Base-by-base conservation (phyloP, 2,113 vertebrate genomes). In the Equus przewalskii region DNA sequence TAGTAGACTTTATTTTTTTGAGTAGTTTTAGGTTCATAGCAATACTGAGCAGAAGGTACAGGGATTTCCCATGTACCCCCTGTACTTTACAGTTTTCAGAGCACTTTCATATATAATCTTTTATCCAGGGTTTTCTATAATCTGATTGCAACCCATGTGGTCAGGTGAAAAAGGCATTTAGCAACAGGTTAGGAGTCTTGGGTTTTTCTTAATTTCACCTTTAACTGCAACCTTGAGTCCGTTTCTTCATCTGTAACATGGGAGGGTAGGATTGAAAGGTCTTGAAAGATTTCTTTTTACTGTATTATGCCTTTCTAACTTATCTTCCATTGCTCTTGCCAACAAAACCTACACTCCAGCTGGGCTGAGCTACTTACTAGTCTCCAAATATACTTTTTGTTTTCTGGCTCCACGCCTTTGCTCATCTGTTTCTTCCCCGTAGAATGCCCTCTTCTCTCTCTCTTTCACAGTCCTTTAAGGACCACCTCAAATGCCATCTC, bases 231-330 rank as follows among this genome's bases (percentile, higher is more conserved):
- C 22, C 16, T 28, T 89, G 64, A 65, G 44, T 89, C 18, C 46
- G 36, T 80, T 69, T 90, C 76, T 81, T 93, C 46, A 80, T 73
- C 65, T 41, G 22, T 88, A 70, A 91, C 78, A 64, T 65, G n/a
- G 58, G 9, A 87, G 6, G 22, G 33, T 67, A 14, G 19, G 28
- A 91, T n/a, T 78, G n/a, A 76, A 64, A 41, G 16, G 28, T 90
- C 85, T 65, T 95, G 60, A 60, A 41, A 62, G 70, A 3, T 78
- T 83, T 88, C 30, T 93, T 87, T 54, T 46, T n/a, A 84, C 9
- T 44, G 21, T 44, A 19, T 56, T 76, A 51, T 65, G 44, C 33
- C 10, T 84, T 90, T 95, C n/a, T 46, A 70, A 85, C 60, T 86
- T 64, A 18, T 88, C 64, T 64, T 81, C 69, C 28, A 28, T 9